Conservation (phyloP, 64 coral and sea anemone species). For the Trachythela sp. region DNA sequence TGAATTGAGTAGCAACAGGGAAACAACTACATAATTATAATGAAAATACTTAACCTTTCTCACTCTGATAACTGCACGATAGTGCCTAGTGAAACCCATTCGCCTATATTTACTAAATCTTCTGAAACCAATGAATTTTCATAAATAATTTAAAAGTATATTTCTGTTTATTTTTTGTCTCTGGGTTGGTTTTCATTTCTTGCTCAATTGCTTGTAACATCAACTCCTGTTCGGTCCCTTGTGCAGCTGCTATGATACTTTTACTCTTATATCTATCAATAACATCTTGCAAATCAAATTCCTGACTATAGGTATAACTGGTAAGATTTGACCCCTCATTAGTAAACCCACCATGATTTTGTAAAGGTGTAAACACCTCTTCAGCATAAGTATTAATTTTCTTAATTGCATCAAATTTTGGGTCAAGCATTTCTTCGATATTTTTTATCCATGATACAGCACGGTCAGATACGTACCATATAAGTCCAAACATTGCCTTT, state of each 20-base stretch:
- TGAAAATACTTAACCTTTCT: too few relatives aligned
- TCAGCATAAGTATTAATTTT: not conserved
- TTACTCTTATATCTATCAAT: not conserved
- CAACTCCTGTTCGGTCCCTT: not conserved
- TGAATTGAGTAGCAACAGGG: too few relatives aligned
- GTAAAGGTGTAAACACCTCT: not conserved
- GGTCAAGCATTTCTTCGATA: slow-evolving; percentile 53
- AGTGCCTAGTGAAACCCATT: too few relatives aligned
- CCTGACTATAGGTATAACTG: not conserved
- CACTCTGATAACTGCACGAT: too few relatives aligned
- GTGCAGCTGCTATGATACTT: not conserved
- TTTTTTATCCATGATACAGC: slow-evolving; percentile 60
- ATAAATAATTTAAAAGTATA: not conserved
- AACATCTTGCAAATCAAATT: not conserved
- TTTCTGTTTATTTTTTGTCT: not conserved
- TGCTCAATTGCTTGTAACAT: not conserved
- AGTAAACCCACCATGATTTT: not conserved
- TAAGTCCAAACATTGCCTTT: slow-evolving; percentile 62
- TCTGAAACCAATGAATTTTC: not conserved
- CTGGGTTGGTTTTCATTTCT: not conserved
- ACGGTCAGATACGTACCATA: slow-evolving; percentile 67
- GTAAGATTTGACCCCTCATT: not conserved
- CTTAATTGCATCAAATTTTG: not conserved
- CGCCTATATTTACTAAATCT: not conserved
- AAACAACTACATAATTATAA: too few relatives aligned